Base-by-base conservation (phyloP, 2,888 invertebrate species). In the Chrysodeixis includens region DNA sequence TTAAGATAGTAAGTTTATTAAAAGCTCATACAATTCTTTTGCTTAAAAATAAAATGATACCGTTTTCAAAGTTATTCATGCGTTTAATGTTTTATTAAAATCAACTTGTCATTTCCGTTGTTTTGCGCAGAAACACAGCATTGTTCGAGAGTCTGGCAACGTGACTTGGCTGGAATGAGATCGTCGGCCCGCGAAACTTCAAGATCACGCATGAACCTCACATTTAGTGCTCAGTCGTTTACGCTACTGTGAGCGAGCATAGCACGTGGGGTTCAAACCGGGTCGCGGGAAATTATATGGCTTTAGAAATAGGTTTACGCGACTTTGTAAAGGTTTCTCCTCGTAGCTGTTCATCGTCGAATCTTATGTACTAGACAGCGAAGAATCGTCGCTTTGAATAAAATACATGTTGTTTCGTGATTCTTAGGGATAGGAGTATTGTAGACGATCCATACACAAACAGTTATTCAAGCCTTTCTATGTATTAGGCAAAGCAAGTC, bases 91-190 rank as follows among this genome's bases (percentile, higher is more conserved):
- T 55, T 30, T 69, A 56, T 54, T n/a, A 7, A 60, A 75, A 82
- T 74, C 74, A 69, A 66, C 69, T 74, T 72, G 46, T 40, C 10
- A 56, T 74, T 66, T 77, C 76, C 71, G 75, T 65, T 67, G 49
- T 51, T 22, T 64, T 56, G 59, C n/a, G 63, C 58, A 69, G 70
- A 79, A 69, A 78, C 70, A 76, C 54, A 70, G 71, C 78, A 72
- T 71, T 59, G 16, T 66, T 52, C 54, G 8, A 82, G 78, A 80
- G 61, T 62, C 20, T 8, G 16, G 35, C 68, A 79, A 84, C 86
- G 85, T 87, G 86, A 86, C 84, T 77, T 16, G 64, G 20, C 62
- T 81, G 58, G 56, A 74, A 78, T 79, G 70, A 79, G 73, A 76
- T 53, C 56, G 71, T 69, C 73, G 62, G 53, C 74, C 70, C 61